Conservation (phyloP, 92 coral and sea anemone species). For the Galaxea fascicularis region DNA sequence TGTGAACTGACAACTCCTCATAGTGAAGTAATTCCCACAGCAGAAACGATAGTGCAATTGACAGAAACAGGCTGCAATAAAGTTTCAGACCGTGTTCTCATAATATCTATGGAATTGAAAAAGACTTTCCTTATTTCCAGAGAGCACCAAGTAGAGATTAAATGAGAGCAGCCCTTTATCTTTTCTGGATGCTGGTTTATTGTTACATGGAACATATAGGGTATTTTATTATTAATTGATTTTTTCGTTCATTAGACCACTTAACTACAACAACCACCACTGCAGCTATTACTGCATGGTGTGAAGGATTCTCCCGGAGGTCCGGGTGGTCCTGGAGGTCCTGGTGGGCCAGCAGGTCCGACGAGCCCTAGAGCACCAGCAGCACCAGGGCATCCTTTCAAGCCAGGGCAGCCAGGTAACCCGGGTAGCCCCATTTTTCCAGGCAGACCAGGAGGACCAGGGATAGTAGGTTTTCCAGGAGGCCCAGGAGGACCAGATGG, state of each 20-base stretch:
- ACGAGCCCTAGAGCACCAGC: slow-evolving; percentile 77
- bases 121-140: too few species aligned
- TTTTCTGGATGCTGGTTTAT: too few species aligned
- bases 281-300: slow-evolving; percentile 8
- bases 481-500: slow-evolving; percentile 62
- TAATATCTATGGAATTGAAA: too few species aligned
- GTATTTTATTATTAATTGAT: too few species aligned
- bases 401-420: slow-evolving; percentile 65
- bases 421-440: slow-evolving; percentile 64
- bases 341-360: slow-evolving; percentile 67
- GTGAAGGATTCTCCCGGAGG: slow-evolving; percentile 52
- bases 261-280: background rate
- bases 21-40: too few species aligned
- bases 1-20: too few species aligned
- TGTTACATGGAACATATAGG: too few species aligned
- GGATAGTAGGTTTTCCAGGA: slow-evolving; percentile 69
- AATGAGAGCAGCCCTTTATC: too few species aligned
- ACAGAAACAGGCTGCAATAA: too few species aligned
- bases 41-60: too few species aligned
- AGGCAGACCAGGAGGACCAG: slow-evolving; percentile 86
- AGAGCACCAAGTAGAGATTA: too few species aligned
- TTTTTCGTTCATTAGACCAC: background rate
- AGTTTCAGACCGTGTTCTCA: too few species aligned
- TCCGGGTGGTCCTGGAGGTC: slow-evolving; percentile 84
- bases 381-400: slow-evolving; percentile 67